Evolutionary conservation across 2,888 invertebrate species (phyloP), one percentile per base, ranked within the genome.

Genomic region (Harpagoxenus sublaevis): DNA sequence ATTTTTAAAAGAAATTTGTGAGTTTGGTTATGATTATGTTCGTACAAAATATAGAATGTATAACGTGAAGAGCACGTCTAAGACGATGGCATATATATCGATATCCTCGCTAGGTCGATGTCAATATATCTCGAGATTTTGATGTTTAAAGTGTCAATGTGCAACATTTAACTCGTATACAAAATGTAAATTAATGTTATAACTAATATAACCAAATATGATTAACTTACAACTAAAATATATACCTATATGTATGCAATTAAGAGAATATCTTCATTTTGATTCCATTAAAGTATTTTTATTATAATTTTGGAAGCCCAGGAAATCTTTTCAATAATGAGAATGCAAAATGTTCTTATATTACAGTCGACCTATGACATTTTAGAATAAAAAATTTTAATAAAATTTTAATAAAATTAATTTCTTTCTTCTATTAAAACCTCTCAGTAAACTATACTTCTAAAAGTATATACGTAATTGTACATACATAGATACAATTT

Each of bases 11-110:
- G 8, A 8, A 70, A 60, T 70, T 48, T 70, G 28, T n/a, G 3
- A 12, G 48, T 42, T 66, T 66, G 66, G 39, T 62, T 62, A 63
- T 15, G 6, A 48, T 75, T 70, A 70, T 57, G 68, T 23, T 39
- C 18, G 4, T 83, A 57, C 65, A 55, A 84, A 88, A 89, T 88
- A 60, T 55, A 63, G 65, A 77, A 79, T 42, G 28, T 62, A 18
- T 1, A 60, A 71, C 23, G 39, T 81, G 66, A 82, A 75, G 60
- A 35, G 48, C 23, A n/a, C 18, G 31, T 42, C 73, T 68, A 57
- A 62, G 35, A 62, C 70, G 39, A 87, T 84, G 75, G 78, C 71
- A 57, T 62, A 63, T 78, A 57, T 62, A 60, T 75, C 75, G 78
- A 87, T 82, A 63, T 81, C 51, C 9, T 70, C 28, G n/a, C 0